These are phyloP conservation scores for Furcifer pardalis DNA, from an alignment of 2,797 vertebrate genomes.

Conservation along the genomic window DNA sequence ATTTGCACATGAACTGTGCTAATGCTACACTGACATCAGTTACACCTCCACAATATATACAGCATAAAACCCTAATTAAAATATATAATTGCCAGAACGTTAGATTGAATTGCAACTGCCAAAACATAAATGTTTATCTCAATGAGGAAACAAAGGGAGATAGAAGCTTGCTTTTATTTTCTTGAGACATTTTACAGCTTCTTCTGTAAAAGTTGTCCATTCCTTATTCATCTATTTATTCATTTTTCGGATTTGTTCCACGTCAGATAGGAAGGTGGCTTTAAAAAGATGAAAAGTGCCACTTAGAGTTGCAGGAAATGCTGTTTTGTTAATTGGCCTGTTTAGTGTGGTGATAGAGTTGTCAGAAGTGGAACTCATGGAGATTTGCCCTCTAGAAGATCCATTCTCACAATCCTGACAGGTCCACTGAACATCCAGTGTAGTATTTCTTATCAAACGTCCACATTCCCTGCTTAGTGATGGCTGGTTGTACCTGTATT, in stretches of 20 bases:
- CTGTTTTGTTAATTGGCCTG: constrained; percentile 33
- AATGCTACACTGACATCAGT: not conserved
- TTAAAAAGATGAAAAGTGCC: not conserved
- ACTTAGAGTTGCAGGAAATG: constrained; percentile 29
- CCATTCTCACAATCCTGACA: constrained; percentile 25
- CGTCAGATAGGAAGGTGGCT: not conserved
- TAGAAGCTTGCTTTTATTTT: not conserved
- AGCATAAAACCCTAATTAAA: constrained; percentile 2
- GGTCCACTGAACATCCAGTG: constrained; percentile 8
- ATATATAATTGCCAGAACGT: not conserved
- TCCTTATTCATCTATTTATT: not conserved
- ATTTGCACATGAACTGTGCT: constrained; percentile 38
- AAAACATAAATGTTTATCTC: not conserved
- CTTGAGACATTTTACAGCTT: not conserved
- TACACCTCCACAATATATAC: not conserved
- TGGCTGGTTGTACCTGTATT: not conserved
- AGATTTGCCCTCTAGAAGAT: constrained; percentile 30
- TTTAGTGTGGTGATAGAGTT: constrained; percentile 51
- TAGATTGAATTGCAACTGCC: not conserved
- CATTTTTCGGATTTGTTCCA: not conserved
- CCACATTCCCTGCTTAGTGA: constrained; percentile 25
- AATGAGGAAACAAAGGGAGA: not conserved
- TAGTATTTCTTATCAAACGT: constrained; percentile 32
- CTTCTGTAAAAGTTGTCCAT: not conserved
- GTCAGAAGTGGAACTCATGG: constrained; percentile 14